Base-by-base conservation (phyloP, 2,113 vertebrate genomes). In the Archocentrus centrarchus region DNA sequence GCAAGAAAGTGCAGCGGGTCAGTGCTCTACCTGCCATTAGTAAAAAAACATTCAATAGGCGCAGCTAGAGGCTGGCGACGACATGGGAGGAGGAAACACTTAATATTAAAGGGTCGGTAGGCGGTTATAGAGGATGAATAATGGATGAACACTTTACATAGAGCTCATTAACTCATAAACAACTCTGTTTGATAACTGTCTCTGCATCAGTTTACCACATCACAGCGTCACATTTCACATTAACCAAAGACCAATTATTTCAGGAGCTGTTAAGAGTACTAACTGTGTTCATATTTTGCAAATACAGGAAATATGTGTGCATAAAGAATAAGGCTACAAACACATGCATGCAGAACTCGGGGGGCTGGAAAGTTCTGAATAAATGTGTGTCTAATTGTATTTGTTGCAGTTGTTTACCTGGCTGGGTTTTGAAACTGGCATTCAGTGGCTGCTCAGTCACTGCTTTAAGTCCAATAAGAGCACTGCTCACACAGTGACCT, bases 1-100 rank as follows among this genome's bases (percentile, higher is more conserved):
- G 14, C 39, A 68, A 17, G 63, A n/a, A 66, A 6, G 22, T 66
- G 14, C 18, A 61, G 30, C 2, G 32, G 30, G 30, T 15, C 15
- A 50, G 14, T 50, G 44, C 44, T 15, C 47, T 30, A 35, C 60
- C 60, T 62, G 32, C 17, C 22, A 66, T 66, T 2, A 24, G n/a
- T 24, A 24, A 11, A 47, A 47, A 47, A 47, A 47, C 44, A 15
- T 47, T 47, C 1, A 47, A 15, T 14, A 47, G 44, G 44, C 2
- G 44, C 44, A 47, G 44, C 44, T 14, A 47, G 44, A 14, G 44
- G 44, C 44, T 47, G 44, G 44, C 13, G 13, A 47, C 13, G 44
- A 13, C 13, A 47, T 13, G 20, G 8, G 62, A 6, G 20, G 22
- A n/a, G 0, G 8, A 24, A 24, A 41, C 1, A 0, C 37, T 24